phyloP scores from a whole-genome alignment of 2,113 vertebrate genomes.

The Theropithecus gelada region DNA sequence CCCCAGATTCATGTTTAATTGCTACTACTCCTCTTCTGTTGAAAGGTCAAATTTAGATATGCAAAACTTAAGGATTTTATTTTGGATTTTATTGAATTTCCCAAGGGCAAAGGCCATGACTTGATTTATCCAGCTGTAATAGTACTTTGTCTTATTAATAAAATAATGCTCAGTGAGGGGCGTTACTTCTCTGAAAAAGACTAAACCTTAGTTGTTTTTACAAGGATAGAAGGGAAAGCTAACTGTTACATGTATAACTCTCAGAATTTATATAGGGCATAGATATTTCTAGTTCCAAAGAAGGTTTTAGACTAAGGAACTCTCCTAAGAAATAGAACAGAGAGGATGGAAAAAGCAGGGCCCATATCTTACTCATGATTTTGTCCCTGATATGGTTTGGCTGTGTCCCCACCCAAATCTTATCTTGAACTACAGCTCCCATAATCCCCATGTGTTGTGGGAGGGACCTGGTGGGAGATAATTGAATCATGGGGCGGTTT shows the following conservation, averaged over 20 bases:
- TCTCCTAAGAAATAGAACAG: background rate
- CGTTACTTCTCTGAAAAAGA: background rate
- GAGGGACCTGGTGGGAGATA: too few relatives aligned
- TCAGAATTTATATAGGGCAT: background rate
- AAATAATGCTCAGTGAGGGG: background rate
- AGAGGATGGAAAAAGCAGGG: background rate
- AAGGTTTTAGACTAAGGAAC: background rate
- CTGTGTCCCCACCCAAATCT: too few relatives aligned
- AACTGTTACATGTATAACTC: background rate
- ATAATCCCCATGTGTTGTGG: too few relatives aligned
- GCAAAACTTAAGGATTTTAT: background rate
- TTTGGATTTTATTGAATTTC: background rate
- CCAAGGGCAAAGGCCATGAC: background rate
- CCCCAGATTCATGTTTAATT: background rate
- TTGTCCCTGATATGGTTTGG: background rate
- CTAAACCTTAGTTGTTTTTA: background rate
- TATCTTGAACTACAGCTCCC: too few relatives aligned
- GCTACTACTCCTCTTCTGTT: background rate
- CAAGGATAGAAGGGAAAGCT: background rate
- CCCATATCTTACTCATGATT: background rate
- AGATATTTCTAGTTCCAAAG: slow-evolving; percentile 36
- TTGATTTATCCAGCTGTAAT: background rate
- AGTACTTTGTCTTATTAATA: background rate
- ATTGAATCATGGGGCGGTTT: too few relatives aligned
- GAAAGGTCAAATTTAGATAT: background rate